phyloP scores from a whole-genome alignment of 1,140 invertebrate species.

The Aphis craccivora region DNA sequence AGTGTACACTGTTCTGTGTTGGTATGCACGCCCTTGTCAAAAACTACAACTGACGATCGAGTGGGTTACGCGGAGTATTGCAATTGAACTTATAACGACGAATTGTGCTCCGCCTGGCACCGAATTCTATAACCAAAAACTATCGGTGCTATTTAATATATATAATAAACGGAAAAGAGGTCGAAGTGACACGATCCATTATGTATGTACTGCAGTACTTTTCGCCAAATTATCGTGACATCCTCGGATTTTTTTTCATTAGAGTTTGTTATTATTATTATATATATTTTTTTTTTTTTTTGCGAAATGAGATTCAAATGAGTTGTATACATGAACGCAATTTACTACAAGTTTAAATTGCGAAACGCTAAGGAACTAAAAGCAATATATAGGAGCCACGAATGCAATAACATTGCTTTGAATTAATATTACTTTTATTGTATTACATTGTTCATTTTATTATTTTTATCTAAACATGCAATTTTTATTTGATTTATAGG shows the following conservation, averaged over 20 bases:
- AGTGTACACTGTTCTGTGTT: neutral
- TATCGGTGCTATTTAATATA: neutral
- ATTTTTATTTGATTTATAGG: slow-evolving; percentile 15
- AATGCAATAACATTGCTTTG: neutral
- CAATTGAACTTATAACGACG: slow-evolving; percentile 40
- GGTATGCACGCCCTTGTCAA: neutral
- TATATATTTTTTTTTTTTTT: neutral
- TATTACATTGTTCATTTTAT: slow-evolving; percentile 29
- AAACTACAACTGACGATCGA: slow-evolving; percentile 7
- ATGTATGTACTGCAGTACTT: neutral
- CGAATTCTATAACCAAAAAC: slow-evolving; percentile 28
- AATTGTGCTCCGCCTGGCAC: slow-evolving; percentile 46
- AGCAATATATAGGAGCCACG: neutral
- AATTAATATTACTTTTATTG: slow-evolving; percentile 24
- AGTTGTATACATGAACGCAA: neutral
- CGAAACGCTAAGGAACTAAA: neutral
- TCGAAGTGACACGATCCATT: slow-evolving; percentile 6
- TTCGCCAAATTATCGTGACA: slow-evolving; percentile 37
- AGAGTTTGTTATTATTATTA: neutral
- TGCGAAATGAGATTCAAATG: neutral
- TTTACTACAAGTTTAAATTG: neutral
- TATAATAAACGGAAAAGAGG: neutral
- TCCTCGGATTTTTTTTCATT: slow-evolving; percentile 10
- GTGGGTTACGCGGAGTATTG: slow-evolving; percentile 19
- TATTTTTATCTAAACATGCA: neutral